A percentile compares a stretch with the other conserved stretches of the same genome.
These are phyloP conservation scores for Drosophila dives DNA, from an alignment of 2,888 invertebrate species.

Conservation along the genomic window DNA sequence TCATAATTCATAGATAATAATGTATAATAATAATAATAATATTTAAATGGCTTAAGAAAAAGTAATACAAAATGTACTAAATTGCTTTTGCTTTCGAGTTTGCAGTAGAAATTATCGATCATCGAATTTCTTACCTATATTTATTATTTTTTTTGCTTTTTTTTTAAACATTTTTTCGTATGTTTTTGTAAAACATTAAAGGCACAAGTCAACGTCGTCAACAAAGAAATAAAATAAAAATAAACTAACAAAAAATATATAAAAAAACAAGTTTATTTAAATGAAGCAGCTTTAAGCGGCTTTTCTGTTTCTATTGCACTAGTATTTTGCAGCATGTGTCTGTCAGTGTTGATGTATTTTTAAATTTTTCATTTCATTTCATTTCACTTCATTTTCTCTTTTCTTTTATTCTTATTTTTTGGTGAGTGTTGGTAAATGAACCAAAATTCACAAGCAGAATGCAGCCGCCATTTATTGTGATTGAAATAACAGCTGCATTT, in stretches of 20 bases:
- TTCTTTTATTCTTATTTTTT: slow-evolving; percentile 12
- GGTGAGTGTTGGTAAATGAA: slow-evolving; percentile 31
- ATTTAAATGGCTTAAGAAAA: slow-evolving; percentile 76
- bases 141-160: slow-evolving; percentile 20
- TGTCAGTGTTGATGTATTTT: slow-evolving; percentile 41
- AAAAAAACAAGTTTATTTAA: slow-evolving; percentile 48
- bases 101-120: slow-evolving; percentile 54
- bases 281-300: slow-evolving; percentile 40
- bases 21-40: slow-evolving; percentile 45
- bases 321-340: slow-evolving; percentile 48
- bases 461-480: slow-evolving; percentile 21
- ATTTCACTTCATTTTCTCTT: slow-evolving; percentile 11
- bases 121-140: slow-evolving; percentile 41
- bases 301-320: slow-evolving; percentile 52
- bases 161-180: slow-evolving; percentile 21
- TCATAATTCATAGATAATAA: slow-evolving; percentile 50
- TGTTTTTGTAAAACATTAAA: slow-evolving; percentile 80
- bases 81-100: slow-evolving; percentile 45
- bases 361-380: neutral
- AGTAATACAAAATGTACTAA: slow-evolving; percentile 74
- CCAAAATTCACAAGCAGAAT: slow-evolving; percentile 58
- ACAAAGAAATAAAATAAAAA: slow-evolving; percentile 77
- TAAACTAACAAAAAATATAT: slow-evolving; percentile 56
- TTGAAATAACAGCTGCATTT: slow-evolving; percentile 37
- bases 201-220: slow-evolving; percentile 85